Percentiles rank a stretch among this genome's conserved stretches.
Evolutionary conservation across 2,888 invertebrate genomes (phyloP).

Genomic region (Melinopterus prodromus): DNA sequence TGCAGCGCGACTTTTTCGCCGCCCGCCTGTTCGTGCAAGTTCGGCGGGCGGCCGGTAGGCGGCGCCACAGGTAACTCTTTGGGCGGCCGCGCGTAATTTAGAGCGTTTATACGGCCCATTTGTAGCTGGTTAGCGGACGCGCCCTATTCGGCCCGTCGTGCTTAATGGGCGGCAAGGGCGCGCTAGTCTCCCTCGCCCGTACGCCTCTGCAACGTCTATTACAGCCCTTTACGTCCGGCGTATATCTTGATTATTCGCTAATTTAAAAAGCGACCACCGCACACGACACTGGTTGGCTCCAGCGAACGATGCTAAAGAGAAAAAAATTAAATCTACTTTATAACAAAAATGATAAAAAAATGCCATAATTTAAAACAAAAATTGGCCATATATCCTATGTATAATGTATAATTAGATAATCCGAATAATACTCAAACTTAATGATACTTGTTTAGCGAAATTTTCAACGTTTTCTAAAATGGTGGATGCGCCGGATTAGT

Average conservation of each 20-base stretch:
- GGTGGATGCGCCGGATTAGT: neutral
- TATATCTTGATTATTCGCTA: neutral
- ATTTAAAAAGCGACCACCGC: neutral
- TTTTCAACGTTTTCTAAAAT: neutral
- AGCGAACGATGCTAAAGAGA: neutral
- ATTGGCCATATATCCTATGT: too few species aligned
- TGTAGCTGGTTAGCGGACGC: conserved; percentile 23
- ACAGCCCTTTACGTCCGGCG: neutral
- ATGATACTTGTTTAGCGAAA: neutral
- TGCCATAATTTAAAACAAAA: too few species aligned
- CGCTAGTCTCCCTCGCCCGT: conserved; percentile 6
- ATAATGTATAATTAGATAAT: too few species aligned
- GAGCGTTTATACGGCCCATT: conserved; percentile 18
- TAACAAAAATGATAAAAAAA: too few species aligned
- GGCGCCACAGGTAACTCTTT: conserved; percentile 16
- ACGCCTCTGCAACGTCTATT: conserved; percentile 14
- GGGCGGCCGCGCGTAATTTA: conserved; percentile 14
- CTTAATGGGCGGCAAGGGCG: conserved; percentile 20
- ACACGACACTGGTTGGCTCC: neutral
- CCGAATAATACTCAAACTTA: too few species aligned
- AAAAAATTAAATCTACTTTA: neutral
- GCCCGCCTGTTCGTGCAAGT: conserved; percentile 7
- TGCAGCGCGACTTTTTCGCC: conserved; percentile 5
- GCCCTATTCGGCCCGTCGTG: conserved; percentile 8
- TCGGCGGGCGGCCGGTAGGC: neutral